Evolutionary conservation across 2,113 vertebrate genomes (phyloP).

Genomic region (Lathamus discolor): DNA sequence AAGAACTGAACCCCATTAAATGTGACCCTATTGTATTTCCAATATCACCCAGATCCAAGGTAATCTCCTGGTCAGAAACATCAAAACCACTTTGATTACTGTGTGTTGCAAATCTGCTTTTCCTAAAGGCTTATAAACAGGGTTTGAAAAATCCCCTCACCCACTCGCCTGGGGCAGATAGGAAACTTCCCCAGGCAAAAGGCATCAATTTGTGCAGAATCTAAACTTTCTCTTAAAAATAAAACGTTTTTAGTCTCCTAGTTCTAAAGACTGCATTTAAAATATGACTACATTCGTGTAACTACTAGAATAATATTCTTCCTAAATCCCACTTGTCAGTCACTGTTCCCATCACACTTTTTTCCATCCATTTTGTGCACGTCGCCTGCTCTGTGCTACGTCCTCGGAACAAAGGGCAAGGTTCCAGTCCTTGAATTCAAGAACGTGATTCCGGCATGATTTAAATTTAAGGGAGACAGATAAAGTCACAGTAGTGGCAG

Average conservation of each 20-base stretch:
- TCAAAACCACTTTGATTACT: slow-evolving; percentile 54
- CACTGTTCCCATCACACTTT: neutral
- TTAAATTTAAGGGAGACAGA: neutral
- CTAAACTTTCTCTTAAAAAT: slow-evolving; percentile 35
- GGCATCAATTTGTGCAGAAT: slow-evolving; percentile 46
- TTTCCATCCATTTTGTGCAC: neutral
- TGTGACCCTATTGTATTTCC: slow-evolving; percentile 1
- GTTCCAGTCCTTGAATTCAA: neutral
- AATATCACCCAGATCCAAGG: neutral
- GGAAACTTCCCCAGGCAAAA: slow-evolving; percentile 61
- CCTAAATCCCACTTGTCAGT: neutral
- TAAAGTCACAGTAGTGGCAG: neutral
- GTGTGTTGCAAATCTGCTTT: slow-evolving; percentile 14
- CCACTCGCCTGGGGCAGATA: slow-evolving; percentile 43
- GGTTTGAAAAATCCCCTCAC: slow-evolving; percentile 48
- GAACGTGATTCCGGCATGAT: neutral
- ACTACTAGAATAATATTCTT: neutral
- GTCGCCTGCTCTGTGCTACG: neutral
- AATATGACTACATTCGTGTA: slow-evolving; percentile 13
- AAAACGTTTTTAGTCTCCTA: slow-evolving; percentile 17
- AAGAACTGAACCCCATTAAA: slow-evolving; percentile 9
- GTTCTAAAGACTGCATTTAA: slow-evolving; percentile 10
- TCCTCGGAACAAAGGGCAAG: neutral
- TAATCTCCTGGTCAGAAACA: slow-evolving; percentile 35
- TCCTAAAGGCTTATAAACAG: slow-evolving; percentile 54